These are phyloP conservation scores for Scaptomyza hsui DNA, from an alignment of 1,140 invertebrate species.

Conservation along the genomic window DNA sequence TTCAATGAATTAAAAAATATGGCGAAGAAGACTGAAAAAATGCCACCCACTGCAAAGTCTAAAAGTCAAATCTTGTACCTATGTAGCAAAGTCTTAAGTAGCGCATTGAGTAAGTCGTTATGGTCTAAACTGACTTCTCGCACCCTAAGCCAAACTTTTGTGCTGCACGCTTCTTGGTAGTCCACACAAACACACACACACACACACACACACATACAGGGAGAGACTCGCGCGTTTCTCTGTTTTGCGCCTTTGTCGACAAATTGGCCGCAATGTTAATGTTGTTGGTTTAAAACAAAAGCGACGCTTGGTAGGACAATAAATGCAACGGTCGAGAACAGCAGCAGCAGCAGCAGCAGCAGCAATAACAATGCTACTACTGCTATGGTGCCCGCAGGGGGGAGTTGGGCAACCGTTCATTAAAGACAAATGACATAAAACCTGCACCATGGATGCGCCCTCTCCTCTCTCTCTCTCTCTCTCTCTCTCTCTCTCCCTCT, in stretches of 20 bases:
- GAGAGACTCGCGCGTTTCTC: constrained; percentile 34
- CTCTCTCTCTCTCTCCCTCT: not conserved
- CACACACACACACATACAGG: not conserved
- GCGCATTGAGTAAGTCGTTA: not conserved
- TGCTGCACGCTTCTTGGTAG: constrained; percentile 31
- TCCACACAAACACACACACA: constrained; percentile 10
- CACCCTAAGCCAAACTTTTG: constrained; percentile 30
- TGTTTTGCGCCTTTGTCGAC: constrained; percentile 61
- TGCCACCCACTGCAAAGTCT: no score
- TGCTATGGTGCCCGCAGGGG: constrained; percentile 30
- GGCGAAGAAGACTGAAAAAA: no score
- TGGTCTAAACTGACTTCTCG: not conserved
- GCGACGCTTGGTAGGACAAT: constrained; percentile 67
- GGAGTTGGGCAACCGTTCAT: constrained; percentile 63
- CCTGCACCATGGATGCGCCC: constrained; percentile 23
- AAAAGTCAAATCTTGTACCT: no score
- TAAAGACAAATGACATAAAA: constrained; percentile 76
- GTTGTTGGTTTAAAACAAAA: constrained; percentile 73
- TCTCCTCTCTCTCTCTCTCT: not conserved
- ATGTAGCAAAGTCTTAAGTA: not conserved
- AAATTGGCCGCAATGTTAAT: constrained; percentile 70
- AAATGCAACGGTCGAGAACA: constrained; percentile 43
- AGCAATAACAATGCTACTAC: constrained; percentile 9
- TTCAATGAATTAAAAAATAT: no score
- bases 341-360: constrained; percentile 8